phyloP scores from a whole-genome alignment of 2,797 vertebrate species.

The Macroramphosus scolopax region DNA sequence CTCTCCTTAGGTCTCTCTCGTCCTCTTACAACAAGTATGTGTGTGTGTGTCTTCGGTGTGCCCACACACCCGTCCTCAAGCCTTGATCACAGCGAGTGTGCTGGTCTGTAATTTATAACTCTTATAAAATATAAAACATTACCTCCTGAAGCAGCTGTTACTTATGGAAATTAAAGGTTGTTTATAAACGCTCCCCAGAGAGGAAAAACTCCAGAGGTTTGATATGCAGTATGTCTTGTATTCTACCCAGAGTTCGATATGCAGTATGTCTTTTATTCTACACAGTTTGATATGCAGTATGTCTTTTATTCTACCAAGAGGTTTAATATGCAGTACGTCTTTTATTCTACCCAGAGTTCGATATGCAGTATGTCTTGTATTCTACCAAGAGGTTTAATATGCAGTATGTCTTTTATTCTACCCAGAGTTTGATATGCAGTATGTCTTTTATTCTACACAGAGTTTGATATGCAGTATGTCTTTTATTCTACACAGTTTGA shows the following conservation, averaged over 20 bases:
- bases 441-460: too few relatives aligned
- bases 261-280: conserved; percentile 22
- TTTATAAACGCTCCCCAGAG: conserved; percentile 24
- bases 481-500: conserved; percentile 38
- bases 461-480: too few relatives aligned
- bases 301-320: too few relatives aligned
- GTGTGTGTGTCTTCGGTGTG: conserved; percentile 7
- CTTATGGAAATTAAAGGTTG: conserved; percentile 71
- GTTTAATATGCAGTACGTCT: too few relatives aligned
- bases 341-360: conserved; percentile 22
- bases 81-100: conserved; percentile 48
- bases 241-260: too few relatives aligned
- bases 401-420: conserved; percentile 29
- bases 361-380: too few relatives aligned
- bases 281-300: conserved; percentile 34
- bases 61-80: conserved; percentile 20
- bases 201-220: conserved; percentile 11
- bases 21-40: background rate
- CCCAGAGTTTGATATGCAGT: conserved; percentile 27
- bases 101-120: conserved; percentile 55
- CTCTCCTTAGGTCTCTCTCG: conserved; percentile 20
- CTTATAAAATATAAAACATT: conserved; percentile 46
- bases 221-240: too few relatives aligned
- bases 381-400: too few relatives aligned
- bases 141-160: conserved; percentile 36